Conservation (phyloP, 2,888 invertebrate genomes). For the Timema podura region DNA sequence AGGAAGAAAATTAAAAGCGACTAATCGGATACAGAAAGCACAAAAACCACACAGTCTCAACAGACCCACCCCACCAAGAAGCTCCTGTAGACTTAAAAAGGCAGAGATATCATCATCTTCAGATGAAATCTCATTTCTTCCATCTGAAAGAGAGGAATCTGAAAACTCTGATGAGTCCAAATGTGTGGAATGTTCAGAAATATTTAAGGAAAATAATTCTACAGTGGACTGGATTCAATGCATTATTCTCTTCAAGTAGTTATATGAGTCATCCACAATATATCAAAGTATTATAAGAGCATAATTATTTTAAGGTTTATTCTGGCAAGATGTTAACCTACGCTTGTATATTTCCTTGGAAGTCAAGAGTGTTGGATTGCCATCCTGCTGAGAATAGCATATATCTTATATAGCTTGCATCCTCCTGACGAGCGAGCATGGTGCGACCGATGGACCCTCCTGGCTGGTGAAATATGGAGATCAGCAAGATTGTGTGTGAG, state of each 20-base stretch:
- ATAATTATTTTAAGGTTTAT: too few species aligned
- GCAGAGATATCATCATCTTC: background rate
- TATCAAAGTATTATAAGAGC: too few species aligned
- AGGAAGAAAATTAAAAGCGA: background rate
- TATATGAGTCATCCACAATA: constrained; percentile 1
- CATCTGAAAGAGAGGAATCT: background rate
- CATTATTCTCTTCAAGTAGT: background rate
- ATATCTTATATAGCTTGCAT: too few species aligned
- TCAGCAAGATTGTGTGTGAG: too few species aligned
- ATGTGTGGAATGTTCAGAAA: constrained; percentile 9
- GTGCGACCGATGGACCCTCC: too few species aligned
- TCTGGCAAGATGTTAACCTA: too few species aligned
- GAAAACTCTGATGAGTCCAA: background rate
- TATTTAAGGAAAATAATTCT: constrained; percentile 8
- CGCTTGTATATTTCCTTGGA: too few species aligned
- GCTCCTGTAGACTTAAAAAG: background rate
- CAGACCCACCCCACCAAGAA: background rate
- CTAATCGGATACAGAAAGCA: background rate
- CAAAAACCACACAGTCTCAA: background rate
- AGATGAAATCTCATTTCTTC: background rate
- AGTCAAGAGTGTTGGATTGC: too few species aligned
- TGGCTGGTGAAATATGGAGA: too few species aligned
- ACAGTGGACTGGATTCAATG: constrained; percentile 15
- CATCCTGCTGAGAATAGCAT: too few species aligned
- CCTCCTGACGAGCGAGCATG: too few species aligned